Percentiles rank a stretch among this genome's conserved stretches.
Conservation (phyloP, 2,888 invertebrate genomes). For the Lutraria lutraria region DNA sequence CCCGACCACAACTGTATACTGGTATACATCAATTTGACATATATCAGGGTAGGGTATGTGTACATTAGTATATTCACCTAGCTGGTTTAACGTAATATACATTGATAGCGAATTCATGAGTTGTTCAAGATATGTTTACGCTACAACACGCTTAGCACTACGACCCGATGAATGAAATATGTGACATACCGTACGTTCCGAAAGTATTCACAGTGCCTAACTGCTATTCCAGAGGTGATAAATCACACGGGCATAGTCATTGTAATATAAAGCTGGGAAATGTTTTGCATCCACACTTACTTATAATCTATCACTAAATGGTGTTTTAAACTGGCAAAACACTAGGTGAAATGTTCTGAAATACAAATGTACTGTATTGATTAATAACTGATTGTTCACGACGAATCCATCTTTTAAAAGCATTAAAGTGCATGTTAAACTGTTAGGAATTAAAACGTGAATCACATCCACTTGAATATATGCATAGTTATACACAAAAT, state of each 20-base stretch:
- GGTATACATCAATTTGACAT: constrained; percentile 11
- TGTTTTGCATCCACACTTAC: too few relatives aligned
- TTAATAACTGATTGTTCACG: too few relatives aligned
- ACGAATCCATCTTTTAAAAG: too few relatives aligned
- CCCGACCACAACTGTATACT: not conserved
- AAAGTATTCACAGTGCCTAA: not conserved
- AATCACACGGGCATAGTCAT: not conserved
- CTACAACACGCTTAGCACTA: not conserved
- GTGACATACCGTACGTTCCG: not conserved
- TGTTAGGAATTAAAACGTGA: too few relatives aligned
- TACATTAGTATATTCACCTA: not conserved
- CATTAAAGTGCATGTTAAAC: too few relatives aligned
- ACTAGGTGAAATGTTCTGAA: too few relatives aligned
- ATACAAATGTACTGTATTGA: too few relatives aligned
- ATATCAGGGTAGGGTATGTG: not conserved
- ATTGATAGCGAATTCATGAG: not conserved
- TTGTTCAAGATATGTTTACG: not conserved
- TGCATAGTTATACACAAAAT: too few relatives aligned
- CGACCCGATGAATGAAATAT: not conserved
- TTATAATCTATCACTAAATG: too few relatives aligned
- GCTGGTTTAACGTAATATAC: not conserved
- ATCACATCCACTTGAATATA: too few relatives aligned
- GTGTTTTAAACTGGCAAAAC: too few relatives aligned
- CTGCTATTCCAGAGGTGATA: not conserved
- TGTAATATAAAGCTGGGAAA: too few relatives aligned